Evolutionary conservation across 2,113 vertebrate genomes (phyloP).

Genomic region (Desmodus rotundus): DNA sequence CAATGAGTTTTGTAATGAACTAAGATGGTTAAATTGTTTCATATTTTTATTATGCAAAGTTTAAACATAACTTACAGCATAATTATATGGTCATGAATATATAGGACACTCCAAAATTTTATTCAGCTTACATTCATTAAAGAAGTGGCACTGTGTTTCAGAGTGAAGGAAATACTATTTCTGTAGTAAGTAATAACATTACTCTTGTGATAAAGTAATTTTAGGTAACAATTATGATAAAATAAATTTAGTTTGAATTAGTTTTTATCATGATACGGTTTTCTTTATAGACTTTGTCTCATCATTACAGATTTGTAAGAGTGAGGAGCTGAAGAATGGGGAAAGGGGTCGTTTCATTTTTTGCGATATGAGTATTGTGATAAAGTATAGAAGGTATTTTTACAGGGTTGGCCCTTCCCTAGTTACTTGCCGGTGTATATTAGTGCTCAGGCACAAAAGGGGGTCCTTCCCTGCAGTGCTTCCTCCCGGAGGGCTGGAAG

Average conservation of each 20-base stretch:
- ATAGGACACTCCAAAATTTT: slow-evolving; percentile 14
- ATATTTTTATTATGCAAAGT: not conserved
- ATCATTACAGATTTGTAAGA: not conserved
- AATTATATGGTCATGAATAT: not conserved
- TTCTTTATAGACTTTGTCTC: not conserved
- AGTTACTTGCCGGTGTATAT: not conserved
- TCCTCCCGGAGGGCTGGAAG: not conserved
- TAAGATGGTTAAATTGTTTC: slow-evolving; percentile 8
- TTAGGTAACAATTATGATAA: not conserved
- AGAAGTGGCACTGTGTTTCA: not conserved
- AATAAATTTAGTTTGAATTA: not conserved
- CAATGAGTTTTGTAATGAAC: not conserved
- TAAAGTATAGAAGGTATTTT: not conserved
- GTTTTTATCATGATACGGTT: not conserved
- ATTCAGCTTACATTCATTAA: not conserved
- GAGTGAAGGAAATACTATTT: not conserved
- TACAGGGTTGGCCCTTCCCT: not conserved
- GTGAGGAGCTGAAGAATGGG: not conserved
- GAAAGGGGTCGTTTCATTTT: not conserved
- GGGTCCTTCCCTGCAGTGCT: not conserved
- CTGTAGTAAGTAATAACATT: not conserved
- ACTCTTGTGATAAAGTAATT: not conserved
- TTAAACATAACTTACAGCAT: slow-evolving; percentile 19
- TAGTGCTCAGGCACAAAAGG: not conserved
- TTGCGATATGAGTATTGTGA: not conserved